Evolutionary conservation across 2,797 vertebrate species (phyloP), one percentile per base, ranked within the genome.

Genomic region (Typhlichthys subterraneus): DNA sequence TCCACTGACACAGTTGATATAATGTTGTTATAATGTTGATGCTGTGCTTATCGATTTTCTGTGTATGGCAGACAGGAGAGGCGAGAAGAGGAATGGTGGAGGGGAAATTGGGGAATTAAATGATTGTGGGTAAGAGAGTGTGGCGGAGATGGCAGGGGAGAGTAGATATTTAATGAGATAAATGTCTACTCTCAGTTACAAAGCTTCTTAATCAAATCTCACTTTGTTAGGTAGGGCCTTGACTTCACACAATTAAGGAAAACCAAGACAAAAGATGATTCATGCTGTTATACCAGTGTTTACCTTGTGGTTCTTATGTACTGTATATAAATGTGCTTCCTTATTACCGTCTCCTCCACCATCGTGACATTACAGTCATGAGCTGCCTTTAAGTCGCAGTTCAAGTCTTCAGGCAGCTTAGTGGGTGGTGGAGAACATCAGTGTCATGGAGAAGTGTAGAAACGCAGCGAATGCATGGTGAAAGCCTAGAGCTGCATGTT

Each of bases 1-100:
- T 69, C 14, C 57, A 8, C 65, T 58, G 77, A 72, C 79, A 79
- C 70, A 58, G 69, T 53, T 84, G 73, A 84, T 83, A 77, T 64
- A 80, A 81, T 72, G 75, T 73, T 80, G 70, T 81, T 82, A 78
- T 70, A 82, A 74, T 67, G 81, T 84, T 80, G 77, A 80, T 12
- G 57, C 61, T 60, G 57, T 52, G 47, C 55, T 63, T 65, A 83
- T 85, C 10, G 80, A 87, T 80, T 84, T 72, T 45, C 45, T 61
- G 46, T 62, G 48, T 59, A 63, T 65, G 0, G 1, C 3, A 33
- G 76, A 61, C 46, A 65, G 59, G 53, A 60, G 61, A 57, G 61
- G 12, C 31, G 33, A 38, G 33, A n/a, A 9, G 15, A 17, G 54
- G 13, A 8, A 45, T 10, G 33, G 8, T 2, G 4, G 9, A 33